Evolutionary conservation across 2,888 invertebrate genomes (phyloP).

Genomic region (Eretmocerus hayati): DNA sequence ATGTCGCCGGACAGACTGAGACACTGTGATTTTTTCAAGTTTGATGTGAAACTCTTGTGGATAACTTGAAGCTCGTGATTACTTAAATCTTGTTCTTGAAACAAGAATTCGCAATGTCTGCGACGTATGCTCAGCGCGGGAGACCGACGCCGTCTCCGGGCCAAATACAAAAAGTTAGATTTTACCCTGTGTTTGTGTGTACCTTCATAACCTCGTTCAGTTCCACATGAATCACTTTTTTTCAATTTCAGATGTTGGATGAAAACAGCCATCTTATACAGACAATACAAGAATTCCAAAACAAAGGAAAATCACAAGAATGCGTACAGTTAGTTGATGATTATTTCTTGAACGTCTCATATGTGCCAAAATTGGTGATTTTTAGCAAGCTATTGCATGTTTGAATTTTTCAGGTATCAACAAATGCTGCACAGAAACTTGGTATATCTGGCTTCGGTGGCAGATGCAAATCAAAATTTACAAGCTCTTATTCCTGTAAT

Average conservation of each 20-base stretch:
- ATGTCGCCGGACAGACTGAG: constrained; percentile 12
- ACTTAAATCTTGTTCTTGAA: neutral
- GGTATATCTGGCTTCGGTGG: constrained; percentile 90
- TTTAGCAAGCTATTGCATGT: neutral
- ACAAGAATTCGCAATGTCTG: constrained; percentile 53
- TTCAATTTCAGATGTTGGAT: constrained; percentile 70
- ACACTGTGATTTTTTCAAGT: constrained; percentile 13
- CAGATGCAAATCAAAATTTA: constrained; percentile 93
- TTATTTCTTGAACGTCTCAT: neutral
- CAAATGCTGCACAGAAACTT: constrained; percentile 91
- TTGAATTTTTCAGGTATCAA: constrained; percentile 57
- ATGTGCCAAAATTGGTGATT: neutral
- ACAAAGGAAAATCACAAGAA: constrained; percentile 88
- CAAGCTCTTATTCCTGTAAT: constrained; percentile 81
- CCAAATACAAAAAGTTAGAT: constrained; percentile 72
- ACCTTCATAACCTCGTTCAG: constrained; percentile 4
- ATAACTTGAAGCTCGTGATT: constrained; percentile 1
- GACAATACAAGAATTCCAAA: constrained; percentile 94
- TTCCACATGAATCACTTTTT: too few relatives aligned
- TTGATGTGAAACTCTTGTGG: constrained; percentile 1
- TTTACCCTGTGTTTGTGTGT: too few relatives aligned
- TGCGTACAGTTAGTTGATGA: constrained; percentile 67
- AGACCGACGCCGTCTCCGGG: constrained; percentile 72
- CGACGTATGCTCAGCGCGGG: constrained; percentile 67
- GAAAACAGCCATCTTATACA: constrained; percentile 96